Percentiles rank a stretch among this genome's conserved stretches.
phyloP scores from a whole-genome alignment of 2,888 invertebrate genomes.

The Clitarchus hookeri region DNA sequence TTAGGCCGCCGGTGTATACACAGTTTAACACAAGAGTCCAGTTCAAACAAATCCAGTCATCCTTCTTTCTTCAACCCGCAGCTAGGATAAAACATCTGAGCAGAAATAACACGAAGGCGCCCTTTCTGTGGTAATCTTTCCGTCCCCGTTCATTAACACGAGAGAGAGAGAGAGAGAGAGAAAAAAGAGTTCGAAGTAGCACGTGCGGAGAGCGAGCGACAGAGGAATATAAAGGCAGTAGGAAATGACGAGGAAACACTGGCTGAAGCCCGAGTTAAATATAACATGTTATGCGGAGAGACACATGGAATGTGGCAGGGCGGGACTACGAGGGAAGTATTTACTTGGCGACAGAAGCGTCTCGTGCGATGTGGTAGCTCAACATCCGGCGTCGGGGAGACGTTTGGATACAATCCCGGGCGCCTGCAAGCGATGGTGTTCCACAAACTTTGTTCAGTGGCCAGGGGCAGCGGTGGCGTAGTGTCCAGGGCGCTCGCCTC shows the following conservation, averaged over 20 bases:
- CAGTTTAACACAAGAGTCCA: neutral
- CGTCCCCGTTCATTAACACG: constrained; percentile 11
- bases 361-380: neutral
- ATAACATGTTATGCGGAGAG: neutral
- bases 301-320: neutral
- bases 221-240: neutral
- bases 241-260: neutral
- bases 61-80: neutral
- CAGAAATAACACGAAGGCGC: neutral
- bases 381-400: too few species aligned
- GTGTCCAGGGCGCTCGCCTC: too few species aligned
- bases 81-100: neutral
- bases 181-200: neutral
- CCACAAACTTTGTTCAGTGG: too few species aligned
- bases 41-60: neutral
- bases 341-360: neutral
- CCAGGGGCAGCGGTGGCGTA: too few species aligned
- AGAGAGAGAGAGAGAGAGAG: too few species aligned
- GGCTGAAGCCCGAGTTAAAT: neutral
- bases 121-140: neutral
- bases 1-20: neutral
- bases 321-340: neutral
- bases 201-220: neutral
- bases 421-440: too few species aligned
- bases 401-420: too few species aligned